phyloP scores from a whole-genome alignment of 2,888 invertebrate species.

The Cephus sareptanus region DNA sequence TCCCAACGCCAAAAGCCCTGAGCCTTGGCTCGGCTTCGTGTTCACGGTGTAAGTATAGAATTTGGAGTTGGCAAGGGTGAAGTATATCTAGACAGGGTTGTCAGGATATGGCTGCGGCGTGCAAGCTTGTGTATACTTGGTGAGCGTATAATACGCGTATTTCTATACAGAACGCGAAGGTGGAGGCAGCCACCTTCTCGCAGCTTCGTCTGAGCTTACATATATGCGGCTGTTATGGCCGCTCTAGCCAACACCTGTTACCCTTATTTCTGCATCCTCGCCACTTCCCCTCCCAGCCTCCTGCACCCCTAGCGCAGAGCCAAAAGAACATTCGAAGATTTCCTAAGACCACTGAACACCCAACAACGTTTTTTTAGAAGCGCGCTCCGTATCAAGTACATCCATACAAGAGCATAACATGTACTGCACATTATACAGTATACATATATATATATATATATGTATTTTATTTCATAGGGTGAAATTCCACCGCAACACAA shows the following conservation, averaged over 20 bases:
- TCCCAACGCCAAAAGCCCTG: not conserved
- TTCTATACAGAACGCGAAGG: slow-evolving; percentile 39
- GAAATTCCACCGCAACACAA: not conserved
- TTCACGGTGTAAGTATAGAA: not conserved
- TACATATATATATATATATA: no score
- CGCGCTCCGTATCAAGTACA: not conserved
- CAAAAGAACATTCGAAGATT: not conserved
- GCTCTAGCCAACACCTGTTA: slow-evolving; percentile 59
- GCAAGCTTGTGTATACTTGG: slow-evolving; percentile 11
- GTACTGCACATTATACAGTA: no score
- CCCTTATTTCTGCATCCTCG: slow-evolving; percentile 28
- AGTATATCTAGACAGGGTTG: slow-evolving; percentile 5
- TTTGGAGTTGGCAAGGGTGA: slow-evolving; percentile 2
- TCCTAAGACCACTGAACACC: not conserved
- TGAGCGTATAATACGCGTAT: slow-evolving; percentile 46
- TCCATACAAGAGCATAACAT: not conserved
- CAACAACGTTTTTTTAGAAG: not conserved
- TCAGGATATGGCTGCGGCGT: not conserved
- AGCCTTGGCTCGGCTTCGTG: not conserved
- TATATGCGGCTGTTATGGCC: slow-evolving; percentile 34
- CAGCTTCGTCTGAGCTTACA: slow-evolving; percentile 37
- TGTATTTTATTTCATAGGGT: not conserved
- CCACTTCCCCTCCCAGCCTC: not conserved
- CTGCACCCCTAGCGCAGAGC: not conserved
- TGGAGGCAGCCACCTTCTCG: slow-evolving; percentile 30